A percentile compares a stretch with the other conserved stretches of the same genome.
phyloP scores from a whole-genome alignment of 2,888 invertebrate species.

The Athripsodes cinereus region DNA sequence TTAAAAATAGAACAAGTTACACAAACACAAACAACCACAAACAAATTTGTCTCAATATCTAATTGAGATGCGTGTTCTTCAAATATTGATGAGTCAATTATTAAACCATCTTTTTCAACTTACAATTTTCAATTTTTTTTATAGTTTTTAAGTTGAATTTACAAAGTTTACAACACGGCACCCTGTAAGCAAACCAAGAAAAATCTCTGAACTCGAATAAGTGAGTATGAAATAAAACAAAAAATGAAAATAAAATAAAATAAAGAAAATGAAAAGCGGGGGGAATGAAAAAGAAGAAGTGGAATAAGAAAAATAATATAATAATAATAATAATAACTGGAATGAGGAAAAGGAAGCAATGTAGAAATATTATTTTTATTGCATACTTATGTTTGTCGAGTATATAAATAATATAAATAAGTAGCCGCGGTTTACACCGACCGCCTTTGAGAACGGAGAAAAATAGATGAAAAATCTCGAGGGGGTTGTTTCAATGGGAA shows the following conservation, averaged over 20 bases:
- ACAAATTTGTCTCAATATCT: too few species aligned
- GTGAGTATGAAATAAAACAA: constrained; percentile 23
- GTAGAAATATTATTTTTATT: constrained; percentile 27
- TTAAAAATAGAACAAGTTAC: too few species aligned
- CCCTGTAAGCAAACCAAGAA: neutral
- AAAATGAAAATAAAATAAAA: constrained; percentile 25
- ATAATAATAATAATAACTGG: constrained; percentile 26
- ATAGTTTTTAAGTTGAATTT: too few species aligned
- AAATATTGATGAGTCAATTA: too few species aligned
- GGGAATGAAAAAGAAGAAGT: constrained; percentile 14
- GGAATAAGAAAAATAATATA: constrained; percentile 23
- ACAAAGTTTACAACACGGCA: too few species aligned
- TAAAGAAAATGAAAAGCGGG: constrained; percentile 16
- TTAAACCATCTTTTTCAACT: too few species aligned
- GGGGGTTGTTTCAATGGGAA: too few species aligned
- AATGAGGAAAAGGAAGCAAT: constrained; percentile 27
- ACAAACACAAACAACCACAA: too few species aligned
- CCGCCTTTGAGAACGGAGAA: too few species aligned
- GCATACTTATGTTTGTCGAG: constrained; percentile 24
- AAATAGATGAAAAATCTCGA: too few species aligned
- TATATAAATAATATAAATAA: constrained; percentile 2
- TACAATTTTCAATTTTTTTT: too few species aligned
- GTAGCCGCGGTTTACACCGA: constrained; percentile 23
- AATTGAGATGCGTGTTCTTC: too few species aligned
- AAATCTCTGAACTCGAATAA: constrained; percentile 26